Evolutionary conservation across 2,797 vertebrate species (phyloP), one percentile per base, ranked within the genome.

Genomic region (Balearica regulorum): DNA sequence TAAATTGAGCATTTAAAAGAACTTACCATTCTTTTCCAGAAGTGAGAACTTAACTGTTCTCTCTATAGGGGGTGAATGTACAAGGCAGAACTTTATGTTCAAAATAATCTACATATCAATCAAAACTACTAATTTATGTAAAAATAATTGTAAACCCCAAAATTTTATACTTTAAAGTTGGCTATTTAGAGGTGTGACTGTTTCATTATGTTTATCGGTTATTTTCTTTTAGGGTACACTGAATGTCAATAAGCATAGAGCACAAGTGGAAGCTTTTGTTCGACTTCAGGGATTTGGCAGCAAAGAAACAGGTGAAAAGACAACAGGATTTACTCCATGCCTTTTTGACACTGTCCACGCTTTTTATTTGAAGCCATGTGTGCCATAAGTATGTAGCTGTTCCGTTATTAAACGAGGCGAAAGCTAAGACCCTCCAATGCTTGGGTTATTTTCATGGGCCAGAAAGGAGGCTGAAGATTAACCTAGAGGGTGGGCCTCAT

Each of bases 201-300:
- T 82, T 70, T 13, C 49, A 29, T 25, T 76, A 22, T 28, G 0
- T 31, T 82, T 35, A 8, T 49, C 2, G 2, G 12, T 58, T 92
- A 12, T 60, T 82, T 87, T 49, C 68, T 94, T 96, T 88, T 95
- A 99, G 99, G 99, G 99, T 5, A 97, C 97, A 5, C 98, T 99
- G 96, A 98, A 97, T 22, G 99, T 99, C 88, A 99, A 99, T 94
- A 99, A 99, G 90, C 99, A 99, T 84, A 98, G 99, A 70, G 98
- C 99, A 6, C 99, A 99, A 61, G 90, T 98, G 24, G 99, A 99
- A 90, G 99, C 99, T 48, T 98, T 98, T 69, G 97, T 99, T 91
- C 98, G 98, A 48, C 97, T 98, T 11, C 98, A 99, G 53, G 98
- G 98, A 39, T 91, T 98, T 51, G 97, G 98, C 48, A 97, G 96